Base-by-base conservation (phyloP, 2,888 invertebrate genomes). In the Lathronympha strigana region DNA sequence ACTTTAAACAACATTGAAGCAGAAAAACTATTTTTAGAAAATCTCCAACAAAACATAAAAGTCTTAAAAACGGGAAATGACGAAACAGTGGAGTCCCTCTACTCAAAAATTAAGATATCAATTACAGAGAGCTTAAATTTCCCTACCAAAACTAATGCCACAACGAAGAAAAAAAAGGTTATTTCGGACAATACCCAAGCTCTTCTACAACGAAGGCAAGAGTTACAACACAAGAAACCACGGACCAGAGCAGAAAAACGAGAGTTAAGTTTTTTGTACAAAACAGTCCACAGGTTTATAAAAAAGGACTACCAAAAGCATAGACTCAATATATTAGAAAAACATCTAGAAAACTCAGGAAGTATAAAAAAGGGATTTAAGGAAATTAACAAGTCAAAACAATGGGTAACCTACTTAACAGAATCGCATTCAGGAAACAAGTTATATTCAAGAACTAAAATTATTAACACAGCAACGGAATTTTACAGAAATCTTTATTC, bases 391-490 rank as follows among this genome's bases (percentile, higher is more conserved):
- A 43, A 17, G 9, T 43, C 43, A 19, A 43, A 43, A 8, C 43
- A 43, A 43, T 43, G 43, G 43, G 19, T 43, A 1, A 19, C 43
- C 19, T 19, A 17, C 43, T 13, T 43, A 19, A 43, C 43, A 43
- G 43, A 43, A 17, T 8, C 17, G 19, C 19, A 6, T 8, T 19
- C 19, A 17, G 43, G 43, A 43, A 43, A 17, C 19, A 33, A 33
- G 33, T 17, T 19, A 11, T 19, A 17, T 19, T 51, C 51, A 9
- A 51, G 51, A 51, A 31, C 51, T 3, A 51, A 40, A n/a, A 54
- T 54, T 15, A 40, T 54, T 9, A 23, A 54, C 1, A 54, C 15
- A 25, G 38, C 54, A 21, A 54, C 54, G 1, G 8, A 19, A 4
- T 25, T 38, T 40, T 38, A 54, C 13, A 25, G 25, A 25, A 23